phyloP scores from a whole-genome alignment of 2,888 invertebrate species.

The Cosmia pyralina region DNA sequence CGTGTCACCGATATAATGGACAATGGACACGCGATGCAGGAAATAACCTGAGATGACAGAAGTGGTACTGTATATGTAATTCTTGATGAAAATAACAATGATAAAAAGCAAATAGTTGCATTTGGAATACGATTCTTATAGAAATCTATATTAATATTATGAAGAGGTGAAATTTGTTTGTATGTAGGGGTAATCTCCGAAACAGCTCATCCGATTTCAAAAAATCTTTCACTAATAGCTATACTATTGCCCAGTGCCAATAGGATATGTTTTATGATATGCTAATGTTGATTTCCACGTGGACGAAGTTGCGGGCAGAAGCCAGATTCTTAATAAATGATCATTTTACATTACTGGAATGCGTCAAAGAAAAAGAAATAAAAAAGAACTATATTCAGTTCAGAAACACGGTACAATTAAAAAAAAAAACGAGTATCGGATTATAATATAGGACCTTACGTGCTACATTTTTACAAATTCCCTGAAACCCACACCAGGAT shows the following conservation, averaged over 20 bases:
- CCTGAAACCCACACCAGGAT: no score
- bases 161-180: background rate
- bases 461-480: no score
- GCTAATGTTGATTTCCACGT: background rate
- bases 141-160: background rate
- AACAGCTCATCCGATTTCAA: background rate
- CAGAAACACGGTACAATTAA: no score
- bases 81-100: slow-evolving; percentile 1
- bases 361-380: background rate
- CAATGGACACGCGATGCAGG: slow-evolving; percentile 75
- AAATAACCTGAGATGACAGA: slow-evolving; percentile 64
- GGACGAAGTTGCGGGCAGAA: background rate
- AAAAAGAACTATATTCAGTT: no score
- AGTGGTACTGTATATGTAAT: slow-evolving; percentile 34
- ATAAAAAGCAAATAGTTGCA: background rate
- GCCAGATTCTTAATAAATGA: background rate
- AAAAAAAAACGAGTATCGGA: no score
- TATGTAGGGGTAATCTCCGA: background rate
- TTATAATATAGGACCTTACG: no score
- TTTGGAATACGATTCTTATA: background rate
- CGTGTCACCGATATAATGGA: slow-evolving; percentile 78
- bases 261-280: no score
- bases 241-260: no score
- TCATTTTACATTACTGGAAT: background rate
- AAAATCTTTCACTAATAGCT: background rate